A percentile compares a stretch with the other conserved stretches of the same genome.
These are phyloP conservation scores for Pogonocichla stellata DNA, from an alignment of 2,113 vertebrate species.

Conservation along the genomic window DNA sequence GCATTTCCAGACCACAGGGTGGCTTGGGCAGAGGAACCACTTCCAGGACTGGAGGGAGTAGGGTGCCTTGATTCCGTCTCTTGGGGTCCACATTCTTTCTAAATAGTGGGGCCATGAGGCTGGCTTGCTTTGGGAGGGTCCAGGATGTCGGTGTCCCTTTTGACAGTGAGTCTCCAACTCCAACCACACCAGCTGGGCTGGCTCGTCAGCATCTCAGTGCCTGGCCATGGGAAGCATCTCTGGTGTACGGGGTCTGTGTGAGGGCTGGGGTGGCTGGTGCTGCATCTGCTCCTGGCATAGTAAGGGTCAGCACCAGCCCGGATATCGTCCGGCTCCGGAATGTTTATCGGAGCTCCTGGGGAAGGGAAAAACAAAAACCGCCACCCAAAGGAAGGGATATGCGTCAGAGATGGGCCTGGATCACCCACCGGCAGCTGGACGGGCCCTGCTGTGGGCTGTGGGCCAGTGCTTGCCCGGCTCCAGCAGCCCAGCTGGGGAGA, in stretches of 20 bases:
- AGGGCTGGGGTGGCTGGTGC: neutral
- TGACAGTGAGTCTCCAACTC: neutral
- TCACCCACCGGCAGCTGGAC: neutral
- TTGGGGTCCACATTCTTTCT: neutral
- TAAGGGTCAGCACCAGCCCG: conserved; percentile 53
- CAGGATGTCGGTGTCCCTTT: fast-evolving
- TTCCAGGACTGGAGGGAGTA: neutral
- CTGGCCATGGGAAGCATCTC: neutral
- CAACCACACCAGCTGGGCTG: neutral
- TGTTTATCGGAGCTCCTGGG: conserved; percentile 58
- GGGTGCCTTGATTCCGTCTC: neutral
- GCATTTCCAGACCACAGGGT: neutral
- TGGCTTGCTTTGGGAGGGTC: neutral
- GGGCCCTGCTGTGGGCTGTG: neutral
- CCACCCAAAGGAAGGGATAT: conserved; percentile 63
- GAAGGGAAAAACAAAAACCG: conserved; percentile 58
- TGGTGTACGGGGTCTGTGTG: fast-evolving
- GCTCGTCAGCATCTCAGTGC: neutral
- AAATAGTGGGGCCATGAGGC: neutral
- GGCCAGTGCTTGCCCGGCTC: neutral
- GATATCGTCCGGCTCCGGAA: conserved; percentile 6
- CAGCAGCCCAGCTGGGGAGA: neutral
- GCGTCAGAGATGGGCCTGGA: conserved; percentile 51
- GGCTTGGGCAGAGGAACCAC: neutral
- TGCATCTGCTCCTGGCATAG: neutral